Evolutionary conservation across 2,888 invertebrate species (phyloP).

Genomic region (Drosophila kanekoi): DNA sequence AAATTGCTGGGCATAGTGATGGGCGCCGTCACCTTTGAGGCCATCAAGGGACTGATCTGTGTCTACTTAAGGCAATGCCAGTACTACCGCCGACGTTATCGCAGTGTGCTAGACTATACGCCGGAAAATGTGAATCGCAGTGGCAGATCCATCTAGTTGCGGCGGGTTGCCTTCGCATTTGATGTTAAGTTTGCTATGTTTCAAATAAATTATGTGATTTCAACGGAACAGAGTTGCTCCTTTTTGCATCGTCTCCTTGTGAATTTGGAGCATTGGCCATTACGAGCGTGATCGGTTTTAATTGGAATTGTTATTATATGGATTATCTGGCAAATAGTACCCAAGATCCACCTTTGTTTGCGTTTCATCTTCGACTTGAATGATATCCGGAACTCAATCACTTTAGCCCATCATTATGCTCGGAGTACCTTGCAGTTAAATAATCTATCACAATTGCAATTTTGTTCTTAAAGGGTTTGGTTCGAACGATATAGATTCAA

Average conservation of each 20-base stretch:
- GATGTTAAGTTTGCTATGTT: neutral
- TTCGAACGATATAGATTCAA: neutral
- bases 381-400: neutral
- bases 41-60: conserved; percentile 51
- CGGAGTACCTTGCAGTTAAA: neutral
- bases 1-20: conserved; percentile 33
- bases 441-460: conserved; percentile 8
- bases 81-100: conserved; percentile 34
- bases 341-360: conserved; percentile 4
- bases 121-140: conserved; percentile 16
- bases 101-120: conserved; percentile 44
- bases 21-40: conserved; percentile 64
- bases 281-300: neutral
- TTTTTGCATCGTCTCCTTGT: too few species aligned
- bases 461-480: neutral
- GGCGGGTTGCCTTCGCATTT: neutral
- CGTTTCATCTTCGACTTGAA: neutral
- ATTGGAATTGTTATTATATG: too few species aligned
- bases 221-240: neutral
- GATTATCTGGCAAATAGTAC: neutral
- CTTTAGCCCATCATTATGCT: neutral
- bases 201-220: conserved; percentile 15
- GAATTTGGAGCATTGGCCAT: neutral
- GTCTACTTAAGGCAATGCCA: conserved; percentile 55
- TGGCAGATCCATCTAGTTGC: conserved; percentile 1